phyloP scores from a whole-genome alignment of 2,888 invertebrate species.

The Cerastoderma edule region DNA sequence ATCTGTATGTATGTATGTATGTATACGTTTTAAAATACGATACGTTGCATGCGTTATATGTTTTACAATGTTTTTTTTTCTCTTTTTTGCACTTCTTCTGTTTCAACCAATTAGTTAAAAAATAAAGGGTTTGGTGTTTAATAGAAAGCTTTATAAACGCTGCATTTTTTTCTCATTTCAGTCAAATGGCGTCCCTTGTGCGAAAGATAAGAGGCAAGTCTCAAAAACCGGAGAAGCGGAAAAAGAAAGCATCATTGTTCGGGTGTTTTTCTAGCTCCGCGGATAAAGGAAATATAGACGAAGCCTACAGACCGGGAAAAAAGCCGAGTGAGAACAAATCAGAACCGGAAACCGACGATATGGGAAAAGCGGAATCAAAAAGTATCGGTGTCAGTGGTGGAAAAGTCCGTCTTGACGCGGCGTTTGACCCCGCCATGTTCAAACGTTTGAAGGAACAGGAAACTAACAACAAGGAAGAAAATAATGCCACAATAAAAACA shows the following conservation, averaged over 20 bases:
- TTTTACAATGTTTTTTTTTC: no score
- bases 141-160: no score
- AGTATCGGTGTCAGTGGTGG: conserved; percentile 1
- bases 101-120: no score
- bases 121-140: no score
- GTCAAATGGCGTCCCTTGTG: conserved; percentile 48
- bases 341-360: conserved; percentile 13
- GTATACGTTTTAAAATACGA: no score
- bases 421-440: conserved; percentile 14
- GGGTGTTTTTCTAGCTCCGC: conserved; percentile 31
- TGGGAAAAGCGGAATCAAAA: conserved; percentile 54
- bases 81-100: no score
- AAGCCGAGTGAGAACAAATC: conserved; percentile 1
- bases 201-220: conserved; percentile 32
- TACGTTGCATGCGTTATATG: no score
- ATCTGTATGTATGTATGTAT: no score
- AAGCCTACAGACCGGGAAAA: conserved; percentile 29
- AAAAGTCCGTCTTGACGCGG: conserved; percentile 11
- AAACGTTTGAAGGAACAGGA: background rate
- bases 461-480: background rate
- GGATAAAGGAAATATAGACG: conserved; percentile 28
- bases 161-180: conserved; percentile 22
- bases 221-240: background rate
- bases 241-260: conserved; percentile 27
- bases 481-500: background rate